Base-by-base conservation (phyloP, 2,113 vertebrate species). In the Meleagris gallopavo region DNA sequence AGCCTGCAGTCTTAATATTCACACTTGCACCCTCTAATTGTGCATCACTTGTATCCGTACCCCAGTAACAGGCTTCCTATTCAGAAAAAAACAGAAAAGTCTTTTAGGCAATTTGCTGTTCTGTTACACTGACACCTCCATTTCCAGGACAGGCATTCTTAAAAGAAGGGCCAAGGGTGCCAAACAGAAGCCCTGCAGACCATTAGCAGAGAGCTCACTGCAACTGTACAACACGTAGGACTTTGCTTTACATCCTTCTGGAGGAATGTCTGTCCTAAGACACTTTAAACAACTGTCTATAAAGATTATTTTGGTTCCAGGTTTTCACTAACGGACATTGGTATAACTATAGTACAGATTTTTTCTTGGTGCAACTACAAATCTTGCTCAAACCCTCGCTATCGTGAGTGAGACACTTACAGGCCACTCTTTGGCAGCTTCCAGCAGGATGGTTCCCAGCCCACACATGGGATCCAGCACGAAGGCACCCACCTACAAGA, bases 381-480 rank as follows among this genome's bases (percentile, higher is more conserved):
- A 36, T 46, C 27, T 65, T n/a, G 71, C 32, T 83, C 54, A 92
- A 11, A 29, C 24, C 74, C 36, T 55, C 43, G 34, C 69, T 93
- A 3, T 50, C 52, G 48, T 3, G 4, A 57, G 20, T 55, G 77
- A 17, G 76, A 30, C 78, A 98, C 97, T 97, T 86, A 99, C 98
- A 18, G 98, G 97, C 97, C 98, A 98, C 81, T 99, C 99, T 52
- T 98, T 97, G 62, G 98, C 99, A 94, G 99, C 99, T 97, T 99
- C 99, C 86, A 99, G 89, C 76, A 99, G 96, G 66, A 99, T 98
- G 1, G 98, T 99, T 94, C 99, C 99, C 15, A 99, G 98, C 30
- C 99, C 99, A 96, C 99, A 99, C 98, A 99, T 99, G 12, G 99
- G 99, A 97, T 99, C 99, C 66, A 99, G 95, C 74, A 99, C 98